phyloP scores from a whole-genome alignment of 1,140 invertebrate genomes.

The Zaprionus ornatus region DNA sequence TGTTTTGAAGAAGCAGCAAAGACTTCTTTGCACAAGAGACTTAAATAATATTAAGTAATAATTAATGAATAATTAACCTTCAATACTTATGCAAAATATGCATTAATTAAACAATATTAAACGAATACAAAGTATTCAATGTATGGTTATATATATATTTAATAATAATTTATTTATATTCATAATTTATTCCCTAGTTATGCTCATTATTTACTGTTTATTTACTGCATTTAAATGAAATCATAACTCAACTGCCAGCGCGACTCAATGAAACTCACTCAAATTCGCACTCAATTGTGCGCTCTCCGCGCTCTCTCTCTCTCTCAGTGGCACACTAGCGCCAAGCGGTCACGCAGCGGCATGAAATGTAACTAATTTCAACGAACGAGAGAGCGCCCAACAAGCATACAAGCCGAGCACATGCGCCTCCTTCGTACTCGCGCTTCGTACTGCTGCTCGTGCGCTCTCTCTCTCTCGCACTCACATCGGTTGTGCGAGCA shows the following conservation, averaged over 20 bases:
- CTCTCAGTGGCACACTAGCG: slow-evolving; percentile 41
- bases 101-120: too few species aligned
- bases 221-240: neutral
- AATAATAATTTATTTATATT: neutral
- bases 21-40: too few species aligned
- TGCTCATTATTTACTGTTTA: neutral
- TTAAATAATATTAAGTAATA: too few species aligned
- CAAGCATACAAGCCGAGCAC: slow-evolving; percentile 20
- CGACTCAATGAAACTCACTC: neutral
- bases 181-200: neutral
- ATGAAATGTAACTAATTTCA: slow-evolving; percentile 37
- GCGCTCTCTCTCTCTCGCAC: neutral
- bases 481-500: neutral
- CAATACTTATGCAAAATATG: too few species aligned
- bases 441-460: neutral
- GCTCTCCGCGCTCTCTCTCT: slow-evolving; percentile 13
- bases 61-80: too few species aligned
- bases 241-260: neutral
- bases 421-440: slow-evolving; percentile 41
- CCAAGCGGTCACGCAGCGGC: slow-evolving; percentile 43
- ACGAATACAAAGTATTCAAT: too few species aligned
- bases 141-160: neutral
- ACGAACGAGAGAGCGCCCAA: slow-evolving; percentile 13
- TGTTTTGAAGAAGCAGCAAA: neutral
- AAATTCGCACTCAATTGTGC: slow-evolving; percentile 6